Evolutionary conservation across 1,140 invertebrate species (phyloP).

Genomic region (Atta texana): DNA sequence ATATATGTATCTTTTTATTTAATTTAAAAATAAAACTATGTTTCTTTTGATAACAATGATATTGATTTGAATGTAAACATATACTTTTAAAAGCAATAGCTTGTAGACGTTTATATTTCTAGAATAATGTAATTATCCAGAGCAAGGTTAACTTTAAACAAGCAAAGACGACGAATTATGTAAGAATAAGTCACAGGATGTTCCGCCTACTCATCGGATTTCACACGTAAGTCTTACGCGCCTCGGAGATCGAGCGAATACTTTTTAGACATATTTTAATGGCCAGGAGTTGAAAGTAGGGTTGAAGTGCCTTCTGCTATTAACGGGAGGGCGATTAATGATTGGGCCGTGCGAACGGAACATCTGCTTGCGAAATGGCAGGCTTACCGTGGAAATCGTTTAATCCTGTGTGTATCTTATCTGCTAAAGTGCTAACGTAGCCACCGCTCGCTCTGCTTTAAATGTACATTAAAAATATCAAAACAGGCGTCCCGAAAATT

Average conservation of each 20-base stretch:
- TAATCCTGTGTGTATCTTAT: constrained; percentile 74
- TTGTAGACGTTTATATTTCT: not conserved
- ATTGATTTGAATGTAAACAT: too few species aligned
- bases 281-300: constrained; percentile 69
- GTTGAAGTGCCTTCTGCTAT: constrained; percentile 74
- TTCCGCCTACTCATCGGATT: constrained; percentile 3
- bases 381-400: constrained; percentile 72
- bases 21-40: too few species aligned
- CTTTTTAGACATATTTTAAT: constrained; percentile 73
- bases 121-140: not conserved
- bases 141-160: not conserved
- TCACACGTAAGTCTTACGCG: constrained; percentile 38
- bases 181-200: constrained; percentile 25
- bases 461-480: constrained; percentile 34
- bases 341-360: constrained; percentile 73
- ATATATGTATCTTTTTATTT: too few species aligned
- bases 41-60: too few species aligned
- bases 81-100: not conserved
- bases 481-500: constrained; percentile 26
- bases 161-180: not conserved
- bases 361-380: constrained; percentile 72
- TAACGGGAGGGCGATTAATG: constrained; percentile 73
- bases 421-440: constrained; percentile 54
- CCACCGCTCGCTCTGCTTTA: not conserved
- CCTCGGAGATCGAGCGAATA: constrained; percentile 52